These are phyloP conservation scores for Amazona ochrocephala DNA, from an alignment of 2,797 vertebrate genomes.

Conservation along the genomic window DNA sequence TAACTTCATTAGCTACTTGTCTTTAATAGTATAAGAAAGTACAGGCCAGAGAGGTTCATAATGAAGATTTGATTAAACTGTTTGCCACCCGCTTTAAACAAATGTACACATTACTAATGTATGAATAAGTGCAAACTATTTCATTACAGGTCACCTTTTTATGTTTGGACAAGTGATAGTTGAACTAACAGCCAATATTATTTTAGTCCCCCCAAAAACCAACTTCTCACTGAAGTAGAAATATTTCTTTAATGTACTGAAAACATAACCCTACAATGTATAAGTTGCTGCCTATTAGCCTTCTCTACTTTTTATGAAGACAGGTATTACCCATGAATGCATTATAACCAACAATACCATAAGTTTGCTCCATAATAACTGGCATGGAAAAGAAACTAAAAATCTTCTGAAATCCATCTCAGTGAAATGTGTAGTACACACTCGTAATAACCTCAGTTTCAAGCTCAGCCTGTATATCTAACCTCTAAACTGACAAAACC, in stretches of 20 bases:
- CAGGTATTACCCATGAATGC: background rate
- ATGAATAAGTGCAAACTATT: background rate
- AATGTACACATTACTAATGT: background rate
- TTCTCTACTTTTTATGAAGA: background rate
- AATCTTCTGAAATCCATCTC: background rate
- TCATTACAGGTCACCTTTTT: background rate
- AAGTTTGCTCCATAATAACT: background rate
- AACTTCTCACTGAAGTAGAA: background rate
- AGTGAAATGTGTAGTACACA: background rate
- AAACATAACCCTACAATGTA: background rate
- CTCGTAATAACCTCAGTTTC: background rate
- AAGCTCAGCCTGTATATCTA: constrained; percentile 5
- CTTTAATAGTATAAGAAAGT: background rate
- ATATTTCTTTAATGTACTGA: background rate
- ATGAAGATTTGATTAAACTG: constrained; percentile 17
- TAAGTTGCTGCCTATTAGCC: background rate
- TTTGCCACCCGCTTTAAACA: constrained; percentile 22
- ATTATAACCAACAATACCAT: background rate
- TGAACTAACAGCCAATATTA: background rate
- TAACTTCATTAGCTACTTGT: background rate
- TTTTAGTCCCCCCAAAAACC: background rate
- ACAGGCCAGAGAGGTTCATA: background rate
- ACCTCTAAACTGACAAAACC: constrained; percentile 16
- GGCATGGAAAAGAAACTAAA: background rate
- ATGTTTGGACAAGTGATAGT: background rate